Conservation (phyloP, 37 sponge, comb jelly and placozoan species). For the Chondrilla cf. caribensis region DNA sequence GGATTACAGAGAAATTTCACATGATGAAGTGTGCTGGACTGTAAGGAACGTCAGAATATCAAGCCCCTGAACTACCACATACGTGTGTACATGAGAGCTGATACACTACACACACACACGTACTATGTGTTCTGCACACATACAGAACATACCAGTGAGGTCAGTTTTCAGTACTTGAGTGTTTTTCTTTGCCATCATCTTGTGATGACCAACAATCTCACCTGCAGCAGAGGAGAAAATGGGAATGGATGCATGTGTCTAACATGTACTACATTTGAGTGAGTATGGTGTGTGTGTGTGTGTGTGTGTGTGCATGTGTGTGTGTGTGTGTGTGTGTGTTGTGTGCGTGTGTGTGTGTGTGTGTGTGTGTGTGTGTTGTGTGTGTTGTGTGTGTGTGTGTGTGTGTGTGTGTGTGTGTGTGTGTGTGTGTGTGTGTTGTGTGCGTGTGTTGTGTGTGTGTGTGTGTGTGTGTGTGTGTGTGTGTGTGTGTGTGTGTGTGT, state of each 20-base stretch:
- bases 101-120: background rate
- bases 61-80: no score
- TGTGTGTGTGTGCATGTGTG: background rate
- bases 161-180: constrained; percentile 33
- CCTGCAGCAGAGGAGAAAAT: constrained; percentile 14
- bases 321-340: background rate
- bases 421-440: no score
- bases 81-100: no score
- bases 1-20: no score
- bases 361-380: background rate
- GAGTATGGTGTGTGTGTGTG: background rate
- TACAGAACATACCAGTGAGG: constrained; percentile 25
- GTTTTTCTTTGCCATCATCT: constrained; percentile 32
- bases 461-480: no score
- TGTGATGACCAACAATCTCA: constrained; percentile 39
- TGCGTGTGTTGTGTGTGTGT: no score
- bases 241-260: background rate
- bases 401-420: no score
- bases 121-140: background rate
- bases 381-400: no score
- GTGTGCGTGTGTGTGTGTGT: background rate
- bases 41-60: no score
- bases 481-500: no score
- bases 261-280: background rate
- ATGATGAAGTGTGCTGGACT: no score